These are phyloP conservation scores for Rafetus swinhoei DNA, from an alignment of 2,113 vertebrate genomes.

Conservation along the genomic window DNA sequence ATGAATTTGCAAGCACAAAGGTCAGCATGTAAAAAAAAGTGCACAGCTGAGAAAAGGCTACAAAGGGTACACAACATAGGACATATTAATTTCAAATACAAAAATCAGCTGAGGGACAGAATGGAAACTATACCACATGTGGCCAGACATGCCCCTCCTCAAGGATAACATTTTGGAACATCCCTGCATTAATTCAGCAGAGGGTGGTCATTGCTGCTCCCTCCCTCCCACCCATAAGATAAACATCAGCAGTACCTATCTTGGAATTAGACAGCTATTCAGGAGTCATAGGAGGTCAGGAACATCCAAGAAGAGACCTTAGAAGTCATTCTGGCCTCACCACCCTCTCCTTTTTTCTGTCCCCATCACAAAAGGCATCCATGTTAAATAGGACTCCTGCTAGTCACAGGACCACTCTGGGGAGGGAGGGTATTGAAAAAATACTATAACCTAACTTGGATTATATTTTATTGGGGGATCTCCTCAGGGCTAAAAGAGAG, in stretches of 20 bases:
- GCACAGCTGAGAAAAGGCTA: neutral
- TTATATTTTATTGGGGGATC: neutral
- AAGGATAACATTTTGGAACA: neutral
- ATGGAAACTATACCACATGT: neutral
- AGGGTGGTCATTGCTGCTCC: neutral
- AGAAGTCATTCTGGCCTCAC: neutral
- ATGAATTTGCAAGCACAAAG: neutral
- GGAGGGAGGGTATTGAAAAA: neutral
- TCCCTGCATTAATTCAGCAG: neutral
- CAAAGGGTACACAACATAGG: neutral
- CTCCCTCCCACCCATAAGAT: neutral
- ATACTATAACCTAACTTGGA: neutral
- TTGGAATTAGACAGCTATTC: neutral
- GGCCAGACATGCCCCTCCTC: neutral
- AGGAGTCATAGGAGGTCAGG: neutral
- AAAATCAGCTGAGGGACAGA: neutral
- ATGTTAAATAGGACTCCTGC: neutral
- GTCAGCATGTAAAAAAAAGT: neutral
- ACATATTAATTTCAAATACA: neutral
- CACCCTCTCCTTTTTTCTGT: neutral
- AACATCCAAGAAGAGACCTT: neutral
- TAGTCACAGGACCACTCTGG: neutral
- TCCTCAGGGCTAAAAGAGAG: neutral
- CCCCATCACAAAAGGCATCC: neutral
- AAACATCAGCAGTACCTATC: neutral